Percentiles rank a stretch among this genome's conserved stretches.
These are phyloP conservation scores for Lacerta agilis DNA, from an alignment of 2,797 vertebrate genomes.

Conservation along the genomic window DNA sequence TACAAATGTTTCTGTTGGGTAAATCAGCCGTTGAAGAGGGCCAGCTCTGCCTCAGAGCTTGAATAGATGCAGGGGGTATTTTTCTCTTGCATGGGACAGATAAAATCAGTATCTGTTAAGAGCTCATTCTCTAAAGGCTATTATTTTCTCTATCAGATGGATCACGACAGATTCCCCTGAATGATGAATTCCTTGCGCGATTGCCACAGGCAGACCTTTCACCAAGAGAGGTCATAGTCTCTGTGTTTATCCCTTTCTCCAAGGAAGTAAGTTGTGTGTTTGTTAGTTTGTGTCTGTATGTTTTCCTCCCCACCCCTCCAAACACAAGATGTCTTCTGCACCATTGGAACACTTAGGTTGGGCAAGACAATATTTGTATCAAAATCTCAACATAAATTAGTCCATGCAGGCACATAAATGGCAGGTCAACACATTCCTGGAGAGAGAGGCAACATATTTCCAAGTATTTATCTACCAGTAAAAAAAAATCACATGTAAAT, in stretches of 20 bases:
- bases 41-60: not conserved
- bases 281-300: not conserved
- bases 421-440: too few relatives aligned
- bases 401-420: too few relatives aligned
- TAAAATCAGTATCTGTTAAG: conserved; percentile 2
- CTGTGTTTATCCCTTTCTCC: conserved; percentile 70
- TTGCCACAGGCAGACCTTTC: conserved; percentile 62
- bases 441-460: not conserved
- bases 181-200: conserved; percentile 63
- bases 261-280: conserved; percentile 73
- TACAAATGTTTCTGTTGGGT: not conserved
- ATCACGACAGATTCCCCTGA: conserved; percentile 64
- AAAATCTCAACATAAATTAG: not conserved
- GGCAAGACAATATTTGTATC: not conserved
- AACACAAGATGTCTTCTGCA: not conserved
- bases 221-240: conserved; percentile 68
- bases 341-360: not conserved
- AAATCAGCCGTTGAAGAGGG: not conserved
- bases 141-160: conserved; percentile 62
- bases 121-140: not conserved
- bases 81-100: conserved; percentile 1
- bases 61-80: not conserved
- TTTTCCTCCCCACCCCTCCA: not conserved
- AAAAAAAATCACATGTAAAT: too few relatives aligned
- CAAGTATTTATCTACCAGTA: not conserved